Percentiles rank a stretch among this genome's conserved stretches.
phyloP scores from a whole-genome alignment of 2,113 vertebrate genomes.

The Crotalus viridis region DNA sequence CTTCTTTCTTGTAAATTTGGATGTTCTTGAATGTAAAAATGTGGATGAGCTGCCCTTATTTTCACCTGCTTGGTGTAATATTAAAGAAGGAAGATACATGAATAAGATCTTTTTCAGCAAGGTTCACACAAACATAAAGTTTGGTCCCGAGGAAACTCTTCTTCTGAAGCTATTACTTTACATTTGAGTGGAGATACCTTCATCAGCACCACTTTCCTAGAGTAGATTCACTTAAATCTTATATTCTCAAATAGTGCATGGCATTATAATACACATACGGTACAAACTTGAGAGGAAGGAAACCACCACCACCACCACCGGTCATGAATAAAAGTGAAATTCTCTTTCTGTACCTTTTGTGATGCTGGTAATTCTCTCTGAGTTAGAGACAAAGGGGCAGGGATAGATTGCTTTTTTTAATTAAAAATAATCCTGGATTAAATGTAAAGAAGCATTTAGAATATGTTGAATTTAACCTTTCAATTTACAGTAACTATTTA shows the following conservation, averaged over 20 bases:
- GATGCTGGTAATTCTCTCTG: neutral
- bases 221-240: neutral
- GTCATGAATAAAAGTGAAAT: neutral
- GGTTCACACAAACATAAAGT: neutral
- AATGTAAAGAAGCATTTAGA: neutral
- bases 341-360: neutral
- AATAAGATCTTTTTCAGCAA: neutral
- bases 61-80: neutral
- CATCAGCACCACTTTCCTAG: neutral
- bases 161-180: neutral
- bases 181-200: neutral
- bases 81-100: neutral
- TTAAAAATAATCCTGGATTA: neutral
- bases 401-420: neutral
- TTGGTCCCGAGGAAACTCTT: neutral
- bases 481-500: neutral
- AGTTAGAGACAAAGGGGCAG: neutral
- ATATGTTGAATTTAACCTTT: neutral
- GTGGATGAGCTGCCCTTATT: neutral
- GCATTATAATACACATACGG: neutral
- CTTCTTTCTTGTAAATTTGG: neutral
- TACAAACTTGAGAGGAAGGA: neutral
- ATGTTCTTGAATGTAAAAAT: neutral
- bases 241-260: neutral
- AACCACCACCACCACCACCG: accelerated